These are phyloP conservation scores for Caenorhabditis drosophilae DNA, from an alignment of 2,888 invertebrate genomes.

Conservation along the genomic window DNA sequence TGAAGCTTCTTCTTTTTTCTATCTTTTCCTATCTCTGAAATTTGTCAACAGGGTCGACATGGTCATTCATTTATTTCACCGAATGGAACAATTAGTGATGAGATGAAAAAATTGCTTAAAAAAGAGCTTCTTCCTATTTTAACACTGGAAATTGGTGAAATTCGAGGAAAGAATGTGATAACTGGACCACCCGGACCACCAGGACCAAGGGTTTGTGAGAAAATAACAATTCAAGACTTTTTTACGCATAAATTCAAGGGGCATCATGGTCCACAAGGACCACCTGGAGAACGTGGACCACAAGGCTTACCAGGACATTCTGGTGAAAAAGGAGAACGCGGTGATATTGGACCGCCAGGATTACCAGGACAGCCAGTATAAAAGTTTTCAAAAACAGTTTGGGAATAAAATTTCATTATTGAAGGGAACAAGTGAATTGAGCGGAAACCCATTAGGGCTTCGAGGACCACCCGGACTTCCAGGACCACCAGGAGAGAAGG, in stretches of 20 bases:
- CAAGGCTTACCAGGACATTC: slow-evolving; percentile 64
- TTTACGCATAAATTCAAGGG: neutral
- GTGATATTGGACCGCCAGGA: slow-evolving; percentile 65
- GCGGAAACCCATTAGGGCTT: slow-evolving; percentile 32
- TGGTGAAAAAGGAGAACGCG: slow-evolving; percentile 65
- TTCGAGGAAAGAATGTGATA: slow-evolving; percentile 42
- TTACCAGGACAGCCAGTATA: slow-evolving; percentile 57
- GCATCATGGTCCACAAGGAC: slow-evolving; percentile 33
- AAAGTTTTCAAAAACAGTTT: neutral
- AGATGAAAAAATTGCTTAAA: slow-evolving; percentile 29
- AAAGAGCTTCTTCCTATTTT: slow-evolving; percentile 48
- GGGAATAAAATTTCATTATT: slow-evolving; percentile 2
- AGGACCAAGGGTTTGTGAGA: slow-evolving; percentile 47
- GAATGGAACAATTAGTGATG: slow-evolving; percentile 26
- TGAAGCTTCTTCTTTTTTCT: slow-evolving; percentile 6
- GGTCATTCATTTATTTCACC: slow-evolving; percentile 23
- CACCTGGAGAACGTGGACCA: slow-evolving; percentile 51
- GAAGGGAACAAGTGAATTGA: slow-evolving; percentile 37
- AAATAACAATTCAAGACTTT: neutral
- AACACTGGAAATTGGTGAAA: slow-evolving; percentile 43
- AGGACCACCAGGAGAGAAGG: slow-evolving; percentile 60
- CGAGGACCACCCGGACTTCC: slow-evolving; percentile 56
- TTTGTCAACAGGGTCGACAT: slow-evolving; percentile 31
- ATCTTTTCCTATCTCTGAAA: slow-evolving; percentile 12
- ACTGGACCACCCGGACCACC: slow-evolving; percentile 55